These are phyloP conservation scores for Chloroceryle amazona DNA, from an alignment of 2,797 vertebrate genomes.

Conservation along the genomic window DNA sequence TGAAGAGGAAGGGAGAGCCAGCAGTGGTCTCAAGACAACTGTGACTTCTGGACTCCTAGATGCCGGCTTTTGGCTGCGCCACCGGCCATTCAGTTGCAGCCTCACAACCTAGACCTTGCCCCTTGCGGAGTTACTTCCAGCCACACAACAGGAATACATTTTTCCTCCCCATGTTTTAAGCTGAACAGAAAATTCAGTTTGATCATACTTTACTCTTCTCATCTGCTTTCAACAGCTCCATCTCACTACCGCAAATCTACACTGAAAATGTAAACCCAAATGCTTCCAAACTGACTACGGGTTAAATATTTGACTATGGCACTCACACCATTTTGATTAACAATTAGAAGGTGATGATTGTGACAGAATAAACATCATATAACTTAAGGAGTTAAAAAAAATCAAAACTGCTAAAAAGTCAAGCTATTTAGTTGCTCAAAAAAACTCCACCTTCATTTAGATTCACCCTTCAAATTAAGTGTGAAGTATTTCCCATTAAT, in stretches of 20 bases:
- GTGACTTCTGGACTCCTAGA: background rate
- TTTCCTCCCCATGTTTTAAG: background rate
- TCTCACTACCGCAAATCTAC: background rate
- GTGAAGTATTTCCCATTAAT: background rate
- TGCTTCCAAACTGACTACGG: background rate
- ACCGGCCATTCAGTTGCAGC: background rate
- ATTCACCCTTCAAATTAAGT: background rate
- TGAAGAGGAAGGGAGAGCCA: background rate
- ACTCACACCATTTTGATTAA: background rate
- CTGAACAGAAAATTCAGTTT: background rate
- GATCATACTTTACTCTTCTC: background rate
- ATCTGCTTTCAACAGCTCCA: background rate
- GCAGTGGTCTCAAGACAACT: fast-evolving
- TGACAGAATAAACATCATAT: background rate
- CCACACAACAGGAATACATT: background rate
- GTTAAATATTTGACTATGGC: background rate
- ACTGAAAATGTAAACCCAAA: background rate
- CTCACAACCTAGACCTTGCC: background rate
- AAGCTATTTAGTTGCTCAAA: background rate
- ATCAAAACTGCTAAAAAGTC: background rate
- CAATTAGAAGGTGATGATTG: background rate
- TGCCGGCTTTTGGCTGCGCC: background rate
- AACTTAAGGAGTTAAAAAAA: background rate
- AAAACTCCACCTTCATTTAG: background rate
- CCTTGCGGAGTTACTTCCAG: background rate